Base-by-base conservation (phyloP, 2,113 vertebrate genomes). In the Archilochus colubris region DNA sequence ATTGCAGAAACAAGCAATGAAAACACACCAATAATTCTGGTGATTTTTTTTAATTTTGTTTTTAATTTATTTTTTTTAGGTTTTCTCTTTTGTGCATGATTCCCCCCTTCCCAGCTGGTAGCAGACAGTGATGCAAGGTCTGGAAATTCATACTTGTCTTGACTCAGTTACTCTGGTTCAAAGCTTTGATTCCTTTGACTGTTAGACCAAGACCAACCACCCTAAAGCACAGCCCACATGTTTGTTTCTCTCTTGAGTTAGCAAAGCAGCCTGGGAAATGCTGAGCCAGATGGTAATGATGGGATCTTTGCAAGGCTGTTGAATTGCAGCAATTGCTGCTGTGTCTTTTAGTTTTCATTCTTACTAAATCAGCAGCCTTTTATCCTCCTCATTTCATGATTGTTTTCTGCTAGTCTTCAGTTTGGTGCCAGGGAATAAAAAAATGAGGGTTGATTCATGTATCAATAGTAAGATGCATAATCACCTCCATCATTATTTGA, bases 311-410 rank as follows among this genome's bases (percentile, higher is more conserved):
- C 76, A 64, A 83, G 78, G 69, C 38, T 24, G 27, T 90, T 88
- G 84, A 97, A 94, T 84, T 70, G 63, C 54, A 9, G 83, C 80
- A 90, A 93, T 91, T 89, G 95, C 88, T 94, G 48, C 67, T 94
- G 40, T 77, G 50, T 31, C 79, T 82, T 12, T 77, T 0, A 15
- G 0, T 6, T 16, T 38, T 66, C 83, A 73, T 51, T 7, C 83
- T 84, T 73, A 72, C 88, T 88, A 93, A 97, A 97, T 97, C 92
- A 97, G 74, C 95, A 89, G 94, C 87, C 88, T 97, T 97, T 97
- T 94, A 91, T 97, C 96, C 94, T 96, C 94, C 59, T 96, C 92
- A 94, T 96, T 97, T 97, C 93, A 91, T 50, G 1, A 97, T 95
- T 95, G 94, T 96, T 97, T 96, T 95, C 83, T 89, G 67, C 5